These are phyloP conservation scores for Cyaniris semiargus DNA, from an alignment of 2,888 invertebrate genomes.

Conservation along the genomic window DNA sequence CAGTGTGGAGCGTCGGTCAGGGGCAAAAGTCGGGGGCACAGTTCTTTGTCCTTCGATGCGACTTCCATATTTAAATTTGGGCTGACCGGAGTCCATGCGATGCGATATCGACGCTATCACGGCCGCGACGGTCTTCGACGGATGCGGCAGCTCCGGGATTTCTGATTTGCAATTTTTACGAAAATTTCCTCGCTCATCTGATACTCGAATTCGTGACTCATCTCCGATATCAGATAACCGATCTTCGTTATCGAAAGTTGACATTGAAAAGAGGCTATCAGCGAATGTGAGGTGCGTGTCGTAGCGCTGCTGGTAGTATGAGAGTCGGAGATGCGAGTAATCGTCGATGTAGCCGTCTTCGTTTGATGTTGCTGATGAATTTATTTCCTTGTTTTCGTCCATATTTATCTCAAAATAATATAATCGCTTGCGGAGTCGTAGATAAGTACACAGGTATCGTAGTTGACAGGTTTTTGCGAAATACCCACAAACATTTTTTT, in stretches of 20 bases:
- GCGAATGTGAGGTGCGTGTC: slow-evolving; percentile 34
- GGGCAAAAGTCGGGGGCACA: slow-evolving; percentile 46
- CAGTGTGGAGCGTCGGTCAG: slow-evolving; percentile 55
- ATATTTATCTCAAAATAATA: slow-evolving; percentile 28
- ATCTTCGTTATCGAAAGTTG: slow-evolving; percentile 37
- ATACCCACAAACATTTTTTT: background rate
- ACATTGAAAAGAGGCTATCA: slow-evolving; percentile 37
- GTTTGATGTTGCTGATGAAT: slow-evolving; percentile 34
- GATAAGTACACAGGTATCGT: background rate
- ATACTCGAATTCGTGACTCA: slow-evolving; percentile 39
- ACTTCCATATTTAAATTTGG: slow-evolving; percentile 52
- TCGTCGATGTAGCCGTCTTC: slow-evolving; percentile 54
- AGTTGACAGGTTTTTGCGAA: background rate
- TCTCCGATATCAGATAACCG: slow-evolving; percentile 36
- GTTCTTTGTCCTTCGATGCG: slow-evolving; percentile 48
- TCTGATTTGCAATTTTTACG: slow-evolving; percentile 53
- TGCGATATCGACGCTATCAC: slow-evolving; percentile 56
- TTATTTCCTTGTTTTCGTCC: slow-evolving; percentile 32
- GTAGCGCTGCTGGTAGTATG: slow-evolving; percentile 51
- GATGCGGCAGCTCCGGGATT: slow-evolving; percentile 59
- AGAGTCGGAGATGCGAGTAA: slow-evolving; percentile 59
- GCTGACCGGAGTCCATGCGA: slow-evolving; percentile 48
- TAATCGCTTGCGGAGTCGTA: background rate
- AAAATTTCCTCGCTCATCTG: slow-evolving; percentile 46
- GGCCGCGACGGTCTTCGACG: slow-evolving; percentile 51